Evolutionary conservation across 2,113 vertebrate genomes (phyloP), one percentile per base, ranked within the genome.

Genomic region (Amphiprion percula): DNA sequence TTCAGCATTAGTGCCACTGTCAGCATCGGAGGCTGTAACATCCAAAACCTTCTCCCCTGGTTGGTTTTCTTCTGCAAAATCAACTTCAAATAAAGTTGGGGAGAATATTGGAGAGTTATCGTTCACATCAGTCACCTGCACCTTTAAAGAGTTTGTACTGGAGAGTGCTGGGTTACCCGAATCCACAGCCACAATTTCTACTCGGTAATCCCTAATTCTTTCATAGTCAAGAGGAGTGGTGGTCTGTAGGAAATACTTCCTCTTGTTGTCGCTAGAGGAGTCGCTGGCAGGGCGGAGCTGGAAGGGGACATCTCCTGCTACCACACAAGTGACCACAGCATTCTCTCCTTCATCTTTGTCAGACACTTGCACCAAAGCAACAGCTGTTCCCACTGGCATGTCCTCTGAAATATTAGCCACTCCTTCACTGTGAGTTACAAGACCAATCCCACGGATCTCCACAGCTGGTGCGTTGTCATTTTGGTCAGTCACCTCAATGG

Each of bases 201-300:
- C 98, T 0, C 95, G 93, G 83, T 99, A 99, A 30, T 98, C 97
- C 88, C 94, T 96, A 75, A 97, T 92, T 0, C 96, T 94, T 91
- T 99, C 98, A 0, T 95, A 99, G 93, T 99, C 98, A 0, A 99
- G 94, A 0, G 96, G 96, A 0, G 96, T 98, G 70, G 98, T 99
- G n/a, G 98, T 99, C 94, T 99, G 98, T 28, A 99, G 93, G 85
- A 99, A 99, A 74, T 99, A 99, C 74, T 99, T 99, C 90, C 98
- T 98, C 92, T 98, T 99, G 93, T 96, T 98, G 88, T 99, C 98
- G 0, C 94, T 97, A 54, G 97, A 96, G 0, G 98, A 97, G 82
- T 99, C 98, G 0, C 98, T 98, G 80, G 97, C 97, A 77, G 97
- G 97, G 37, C 97, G 96, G 4, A 99, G 94, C 84, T 99, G 97